These are phyloP conservation scores for Ypsolopha sequella DNA, from an alignment of 2,888 invertebrate species.

Conservation along the genomic window DNA sequence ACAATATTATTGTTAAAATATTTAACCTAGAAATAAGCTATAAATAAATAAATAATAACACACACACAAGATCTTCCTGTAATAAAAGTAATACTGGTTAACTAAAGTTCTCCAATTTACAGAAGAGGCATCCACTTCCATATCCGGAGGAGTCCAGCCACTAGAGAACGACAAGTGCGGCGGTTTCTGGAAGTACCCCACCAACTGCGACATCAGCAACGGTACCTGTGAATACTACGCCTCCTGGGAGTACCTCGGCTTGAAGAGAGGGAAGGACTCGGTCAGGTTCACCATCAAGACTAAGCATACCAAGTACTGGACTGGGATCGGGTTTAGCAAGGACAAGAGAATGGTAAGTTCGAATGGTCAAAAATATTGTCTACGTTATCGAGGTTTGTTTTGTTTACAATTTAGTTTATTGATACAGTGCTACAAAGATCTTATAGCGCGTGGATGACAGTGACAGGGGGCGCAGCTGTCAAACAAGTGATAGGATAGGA, in stretches of 20 bases:
- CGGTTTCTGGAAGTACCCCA: conserved; percentile 83
- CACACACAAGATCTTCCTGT: too few relatives aligned
- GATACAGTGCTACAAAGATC: too few relatives aligned
- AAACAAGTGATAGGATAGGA: too few relatives aligned
- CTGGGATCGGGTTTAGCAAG: conserved; percentile 90
- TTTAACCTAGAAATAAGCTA: too few relatives aligned
- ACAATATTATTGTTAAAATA: too few relatives aligned
- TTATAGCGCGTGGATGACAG: too few relatives aligned
- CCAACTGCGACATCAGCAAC: conserved; percentile 73
- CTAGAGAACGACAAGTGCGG: conserved; percentile 73
- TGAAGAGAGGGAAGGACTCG: conserved; percentile 75
- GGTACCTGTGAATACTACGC: conserved; percentile 83
- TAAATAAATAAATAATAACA: too few relatives aligned
- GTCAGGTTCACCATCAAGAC: conserved; percentile 86
- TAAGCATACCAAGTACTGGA: conserved; percentile 84
- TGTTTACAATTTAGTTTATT: too few relatives aligned
- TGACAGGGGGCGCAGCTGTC: too few relatives aligned
- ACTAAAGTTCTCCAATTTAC: conserved; percentile 8
- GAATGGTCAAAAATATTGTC: not conserved
- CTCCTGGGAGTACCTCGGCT: conserved; percentile 81
- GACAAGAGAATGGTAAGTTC: conserved; percentile 82
- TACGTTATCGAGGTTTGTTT: too few relatives aligned
- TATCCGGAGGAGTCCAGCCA: conserved; percentile 42
- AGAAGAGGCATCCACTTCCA: conserved; percentile 60
- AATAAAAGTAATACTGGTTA: too few relatives aligned